Evolutionary conservation across 2,797 vertebrate genomes (phyloP), one percentile per base, ranked within the genome.

Genomic region (Gymnodraco acuticeps): DNA sequence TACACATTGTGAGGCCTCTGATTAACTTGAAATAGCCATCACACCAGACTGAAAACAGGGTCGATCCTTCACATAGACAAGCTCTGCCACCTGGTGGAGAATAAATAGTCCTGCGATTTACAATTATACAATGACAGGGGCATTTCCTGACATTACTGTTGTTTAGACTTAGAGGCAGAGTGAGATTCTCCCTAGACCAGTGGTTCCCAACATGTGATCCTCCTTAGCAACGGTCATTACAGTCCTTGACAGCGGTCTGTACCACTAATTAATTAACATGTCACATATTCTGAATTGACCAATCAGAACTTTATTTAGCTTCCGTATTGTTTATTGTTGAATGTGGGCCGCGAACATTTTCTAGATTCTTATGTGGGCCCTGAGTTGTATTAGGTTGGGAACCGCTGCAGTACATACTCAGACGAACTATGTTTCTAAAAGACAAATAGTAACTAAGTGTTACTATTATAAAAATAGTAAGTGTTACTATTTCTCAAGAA

Each of bases 71-170:
- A n/a, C 41, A 33, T 10, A 59, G 7, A 54, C 56, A 61, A 42
- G 55, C 48, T 82, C 72, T 84, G 90, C 86, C 92, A 81, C 66
- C 87, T 81, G 50, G 76, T 77, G 89, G 81, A 15, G 11, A 66
- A 53, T 27, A 50, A 5, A 38, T 2, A n/a, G 43, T 23, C 3
- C 10, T 65, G 15, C 16, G 1, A 23, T 65, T 38, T 64, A 16
- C 17, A 43, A 16, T 11, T 15, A 0, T 1, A 27, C 19, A 47
- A 46, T 55, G 45, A 27, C 5, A 38, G 52, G 54, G 17, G 10
- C 33, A 8, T 33, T 33, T 17, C 17, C n/a, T 31, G 7, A 3
- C 5, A 8, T 46, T 41, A 51, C 43, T 64, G 23, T n/a, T 55
- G 19, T 10, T 23, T 23, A 23, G 23, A 23, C 2, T 7, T 13